Conservation (phyloP, 1,140 invertebrate species). For the Sesamia nonagrioides region DNA sequence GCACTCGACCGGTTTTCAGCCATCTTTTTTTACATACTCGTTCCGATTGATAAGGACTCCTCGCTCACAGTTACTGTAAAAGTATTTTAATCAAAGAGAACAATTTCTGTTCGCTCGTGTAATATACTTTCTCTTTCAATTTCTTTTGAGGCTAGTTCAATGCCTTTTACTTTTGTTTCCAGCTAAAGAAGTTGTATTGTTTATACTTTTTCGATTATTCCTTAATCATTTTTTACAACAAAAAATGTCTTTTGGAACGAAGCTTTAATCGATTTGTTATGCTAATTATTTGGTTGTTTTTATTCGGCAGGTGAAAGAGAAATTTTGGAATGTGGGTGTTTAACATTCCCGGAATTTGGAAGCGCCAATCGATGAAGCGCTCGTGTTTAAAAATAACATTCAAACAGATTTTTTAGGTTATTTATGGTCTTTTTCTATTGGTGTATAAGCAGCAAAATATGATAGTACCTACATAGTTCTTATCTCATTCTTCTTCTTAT, state of each 20-base stretch:
- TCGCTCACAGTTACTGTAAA: constrained; percentile 22
- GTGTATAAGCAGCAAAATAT: background rate
- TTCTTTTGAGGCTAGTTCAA: constrained; percentile 58
- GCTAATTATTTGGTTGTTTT: constrained; percentile 38
- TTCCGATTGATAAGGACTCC: constrained; percentile 42
- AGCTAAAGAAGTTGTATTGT: constrained; percentile 54
- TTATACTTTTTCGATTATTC: constrained; percentile 55
- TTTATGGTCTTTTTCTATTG: background rate
- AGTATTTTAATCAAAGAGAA: constrained; percentile 56
- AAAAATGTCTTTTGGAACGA: constrained; percentile 24
- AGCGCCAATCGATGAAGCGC: background rate
- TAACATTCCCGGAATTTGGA: constrained; percentile 1
- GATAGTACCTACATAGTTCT: too few relatives aligned
- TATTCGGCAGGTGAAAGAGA: constrained; percentile 1
- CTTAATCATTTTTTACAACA: constrained; percentile 40
- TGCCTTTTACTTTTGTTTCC: constrained; percentile 64
- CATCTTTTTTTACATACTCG: constrained; percentile 44
- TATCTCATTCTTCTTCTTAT: too few relatives aligned
- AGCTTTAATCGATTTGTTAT: constrained; percentile 29
- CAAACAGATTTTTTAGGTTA: background rate
- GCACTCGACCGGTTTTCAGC: constrained; percentile 26
- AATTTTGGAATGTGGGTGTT: constrained; percentile 5
- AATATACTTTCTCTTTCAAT: constrained; percentile 63
- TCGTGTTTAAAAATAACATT: background rate
- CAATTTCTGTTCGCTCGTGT: constrained; percentile 47